Base-by-base conservation (phyloP, 2,888 invertebrate genomes). In the Salpingus planirostris region DNA sequence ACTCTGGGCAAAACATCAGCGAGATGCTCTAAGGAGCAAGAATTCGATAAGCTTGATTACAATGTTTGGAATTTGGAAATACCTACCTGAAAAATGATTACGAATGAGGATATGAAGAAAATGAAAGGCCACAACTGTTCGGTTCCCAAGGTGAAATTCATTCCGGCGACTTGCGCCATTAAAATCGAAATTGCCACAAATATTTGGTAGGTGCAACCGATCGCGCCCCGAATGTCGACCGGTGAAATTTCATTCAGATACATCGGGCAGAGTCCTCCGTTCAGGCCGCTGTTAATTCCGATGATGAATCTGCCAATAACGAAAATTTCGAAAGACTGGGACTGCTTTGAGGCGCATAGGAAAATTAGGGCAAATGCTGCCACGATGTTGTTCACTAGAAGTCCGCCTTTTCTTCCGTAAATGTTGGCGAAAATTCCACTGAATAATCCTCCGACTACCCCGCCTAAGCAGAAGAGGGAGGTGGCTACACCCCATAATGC, bases 211-310 rank as follows among this genome's bases (percentile, higher is more conserved):
- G 15, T 5, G 27, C 27, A 10, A 4, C 27, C 27, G 3, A 27
- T 7, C 1, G 15, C 14, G 1, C 34, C 34, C 2, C 34, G 29
- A 7, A 30, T 6, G n/a, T 21, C 7, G 7, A 21, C 14, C 3
- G 29, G 34, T 1, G 34, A 25, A 11, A 34, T 34, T 22, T 34
- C 34, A 2, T 22, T 11, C 23, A 29, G 26, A 13, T 34, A 34
- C 21, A 33, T 29, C 2, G 24, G 33, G n/a, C 15, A n/a, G 4
- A 33, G n/a, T 1, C 33, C 28, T 3, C 24, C 13, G 14, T 6
- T 12, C 3, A 33, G 22, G 2, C 29, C 29, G 1, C 24, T 13
- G 18, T 6, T 24, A 2, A 33, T 13, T 2, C 33, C 33, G 3
- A 24, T 10, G 2, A 29, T 5, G 8, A 33, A 21, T 5, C 33